phyloP scores from a whole-genome alignment of 2,888 invertebrate genomes.

The Dicyrtomina minuta region DNA sequence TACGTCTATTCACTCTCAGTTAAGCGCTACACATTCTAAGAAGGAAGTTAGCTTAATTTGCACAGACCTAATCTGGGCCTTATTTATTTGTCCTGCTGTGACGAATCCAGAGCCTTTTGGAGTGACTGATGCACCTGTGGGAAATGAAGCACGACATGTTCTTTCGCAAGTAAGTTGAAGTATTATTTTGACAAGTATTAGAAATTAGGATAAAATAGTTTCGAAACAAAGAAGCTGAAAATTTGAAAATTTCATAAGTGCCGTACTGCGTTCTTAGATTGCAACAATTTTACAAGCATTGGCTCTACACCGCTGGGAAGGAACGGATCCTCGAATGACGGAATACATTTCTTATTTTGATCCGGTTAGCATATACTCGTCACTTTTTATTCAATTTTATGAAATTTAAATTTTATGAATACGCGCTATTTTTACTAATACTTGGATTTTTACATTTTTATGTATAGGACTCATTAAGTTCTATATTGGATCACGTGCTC shows the following conservation, averaged over 20 bases:
- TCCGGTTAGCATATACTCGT: conserved; percentile 44
- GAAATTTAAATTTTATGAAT: not conserved
- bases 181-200: not conserved
- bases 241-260: not conserved
- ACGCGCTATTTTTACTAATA: not conserved
- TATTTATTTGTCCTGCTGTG: conserved; percentile 94
- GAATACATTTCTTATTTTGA: conserved; percentile 60
- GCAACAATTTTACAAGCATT: conserved; percentile 91
- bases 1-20: conserved; percentile 48
- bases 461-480: conserved; percentile 44
- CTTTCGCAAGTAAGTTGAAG: conserved; percentile 46
- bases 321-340: conserved; percentile 69
- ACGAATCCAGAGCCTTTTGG: conserved; percentile 95
- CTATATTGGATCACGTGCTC: conserved; percentile 49
- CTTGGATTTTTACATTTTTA: not conserved
- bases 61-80: conserved; percentile 87
- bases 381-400: not conserved
- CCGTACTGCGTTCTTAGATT: conserved; percentile 64
- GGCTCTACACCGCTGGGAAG: conserved; percentile 80
- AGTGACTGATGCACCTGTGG: conserved; percentile 61
- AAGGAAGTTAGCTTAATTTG: conserved; percentile 67
- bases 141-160: conserved; percentile 50
- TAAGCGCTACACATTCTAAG: conserved; percentile 42
- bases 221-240: not conserved
- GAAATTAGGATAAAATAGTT: too few species aligned